Evolutionary conservation across 2,113 vertebrate genomes (phyloP).

Genomic region (Channa argus): DNA sequence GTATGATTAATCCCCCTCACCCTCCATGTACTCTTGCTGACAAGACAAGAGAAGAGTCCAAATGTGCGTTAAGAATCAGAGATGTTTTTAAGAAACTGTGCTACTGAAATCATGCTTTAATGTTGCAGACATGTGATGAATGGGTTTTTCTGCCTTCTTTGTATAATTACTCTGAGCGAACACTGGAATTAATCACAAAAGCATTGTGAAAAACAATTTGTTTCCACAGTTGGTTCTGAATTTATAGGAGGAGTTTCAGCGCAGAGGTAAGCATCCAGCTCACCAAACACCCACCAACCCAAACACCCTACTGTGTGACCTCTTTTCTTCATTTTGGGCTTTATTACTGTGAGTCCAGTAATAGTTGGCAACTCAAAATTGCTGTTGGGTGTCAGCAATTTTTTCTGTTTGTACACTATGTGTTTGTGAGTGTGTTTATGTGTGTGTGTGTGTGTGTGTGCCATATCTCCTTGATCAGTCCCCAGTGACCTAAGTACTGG

Average conservation of each 20-base stretch:
- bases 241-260: conserved; percentile 5
- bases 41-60: conserved; percentile 30
- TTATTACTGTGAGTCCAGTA: conserved; percentile 66
- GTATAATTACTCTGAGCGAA: conserved; percentile 54
- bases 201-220: conserved; percentile 25
- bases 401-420: conserved; percentile 70
- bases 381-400: conserved; percentile 77
- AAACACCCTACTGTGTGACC: conserved; percentile 60
- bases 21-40: conserved; percentile 22
- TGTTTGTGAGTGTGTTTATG: conserved; percentile 58
- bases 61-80: conserved; percentile 22
- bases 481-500: conserved; percentile 72
- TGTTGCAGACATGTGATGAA: conserved; percentile 37
- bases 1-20: conserved; percentile 58
- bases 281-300: conserved; percentile 17
- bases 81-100: conserved; percentile 13
- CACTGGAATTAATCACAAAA: conserved; percentile 43
- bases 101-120: conserved; percentile 30
- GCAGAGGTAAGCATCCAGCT: conserved; percentile 1
- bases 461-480: conserved; percentile 79
- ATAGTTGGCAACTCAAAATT: conserved; percentile 70
- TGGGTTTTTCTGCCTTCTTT: conserved; percentile 33
- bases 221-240: conserved; percentile 17
- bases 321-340: conserved; percentile 62
- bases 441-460: conserved; percentile 57